Base-by-base conservation (phyloP, 1,140 invertebrate genomes). In the Physella acuta region DNA sequence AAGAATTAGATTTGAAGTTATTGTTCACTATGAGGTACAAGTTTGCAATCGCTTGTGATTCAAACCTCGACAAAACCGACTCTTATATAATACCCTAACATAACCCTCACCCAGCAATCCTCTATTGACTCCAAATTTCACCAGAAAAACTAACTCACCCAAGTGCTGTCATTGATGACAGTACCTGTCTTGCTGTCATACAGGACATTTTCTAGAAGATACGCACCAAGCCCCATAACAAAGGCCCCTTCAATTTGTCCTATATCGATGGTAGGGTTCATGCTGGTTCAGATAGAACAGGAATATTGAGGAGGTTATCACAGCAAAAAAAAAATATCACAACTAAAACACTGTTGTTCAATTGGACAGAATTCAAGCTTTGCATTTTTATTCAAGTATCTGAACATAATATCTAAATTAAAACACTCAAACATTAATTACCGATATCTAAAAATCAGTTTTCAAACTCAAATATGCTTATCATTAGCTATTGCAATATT, bases 161-260 rank as follows among this genome's bases (percentile, higher is more conserved):
- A 94, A 51, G 92, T 92, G 63, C 91, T 87, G 76, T 91, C 88
- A n/a, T 91, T 94, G 0, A 92, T 84, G 4, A 92, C 81, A 70
- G 86, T 82, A 20, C 92, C 93, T 24, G 89, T 90, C 30, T 86
- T 75, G 26, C 85, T 81, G 78, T 92, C 88, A 75, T 90, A 91
- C 3, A 90, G 84, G 34, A 93, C 76, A 69, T 92, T 88, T 81
- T 95, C 93, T 3, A 85, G 88, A 0, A 91, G 89, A 88, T 90
- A 93, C 73, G 91, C 91, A 4, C 94, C 93, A 11, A 94, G 78
- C 3, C 92, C 92, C 93, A 95, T 95, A 0, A 94, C 86, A 81
- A 93, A 93, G 0, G 92, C 91, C 5, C 93, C 94, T 87, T 95
- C 93, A 2, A 91, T 87, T 86, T 97, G 94, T 44, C 94, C 93